Evolutionary conservation across 37 sponge, comb jelly and placozoan genomes (phyloP), one percentile per base, ranked within the genome.

Genomic region (Aplysina aerophoba): DNA sequence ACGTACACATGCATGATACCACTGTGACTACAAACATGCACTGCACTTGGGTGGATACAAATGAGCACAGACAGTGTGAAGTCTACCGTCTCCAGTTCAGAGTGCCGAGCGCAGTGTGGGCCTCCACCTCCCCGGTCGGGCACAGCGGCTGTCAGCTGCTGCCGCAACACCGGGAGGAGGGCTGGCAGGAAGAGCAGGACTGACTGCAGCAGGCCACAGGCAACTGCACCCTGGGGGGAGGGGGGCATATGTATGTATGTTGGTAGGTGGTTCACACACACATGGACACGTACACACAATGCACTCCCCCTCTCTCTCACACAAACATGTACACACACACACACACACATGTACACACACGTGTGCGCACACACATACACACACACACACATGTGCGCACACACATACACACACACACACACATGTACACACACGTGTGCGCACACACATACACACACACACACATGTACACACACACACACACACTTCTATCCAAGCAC

Each of bases 361-460:
- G 35, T 40, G 19, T 19, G 19, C 60, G 19, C 60, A 58, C 60
- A 58, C 60, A 58, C 60, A 58, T 19, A 58, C 60, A 58, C 60
- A 58, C 60, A 58, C 60, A 58, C 60, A 58, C 60, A 58, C 60
- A 58, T 19, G 19, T 19, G 19, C 60, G 19, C 60, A 58, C 60
- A 68, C 71, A 68, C 75, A 73, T 40, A 73, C 75, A 73, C 75
- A 73, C 66, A 65, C 66, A 65, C 66, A 65, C 66, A 65, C 66
- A 65, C 66, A 65, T 30, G 27, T 16, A 65, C 66, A 65, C 66
- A 65, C 66, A 65, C 66, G 27, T 30, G 27, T 30, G 27, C 66
- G 27, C 66, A 65, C 66, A 65, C 66, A 65, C 30, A 69, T 35
- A 27, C 30, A 69, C 71, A 69, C 71, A 69, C 71, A 69, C 71